These are phyloP conservation scores for Raja brachyura DNA, from an alignment of 2,113 vertebrate genomes.

Conservation along the genomic window DNA sequence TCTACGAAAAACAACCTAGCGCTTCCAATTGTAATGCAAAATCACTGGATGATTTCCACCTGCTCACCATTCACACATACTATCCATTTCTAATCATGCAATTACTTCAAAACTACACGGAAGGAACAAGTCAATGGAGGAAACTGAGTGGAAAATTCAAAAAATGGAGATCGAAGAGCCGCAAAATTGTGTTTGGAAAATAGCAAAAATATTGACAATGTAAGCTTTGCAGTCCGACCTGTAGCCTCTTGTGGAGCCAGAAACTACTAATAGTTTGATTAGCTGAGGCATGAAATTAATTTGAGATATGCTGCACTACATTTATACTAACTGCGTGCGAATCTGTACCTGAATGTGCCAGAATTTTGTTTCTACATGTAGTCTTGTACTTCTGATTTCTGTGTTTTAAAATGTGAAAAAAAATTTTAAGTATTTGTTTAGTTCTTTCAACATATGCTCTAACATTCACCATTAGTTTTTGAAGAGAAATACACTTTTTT, in stretches of 20 bases:
- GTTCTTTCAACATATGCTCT: conserved; percentile 68
- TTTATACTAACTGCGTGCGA: conserved; percentile 49
- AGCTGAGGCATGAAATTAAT: conserved; percentile 41
- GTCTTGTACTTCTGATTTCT: conserved; percentile 70
- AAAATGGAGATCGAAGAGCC: not conserved
- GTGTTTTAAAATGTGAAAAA: conserved; percentile 74
- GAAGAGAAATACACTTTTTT: conserved; percentile 72
- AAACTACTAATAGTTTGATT: not conserved
- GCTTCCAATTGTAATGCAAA: not conserved
- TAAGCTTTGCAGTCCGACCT: not conserved
- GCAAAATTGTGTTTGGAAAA: not conserved
- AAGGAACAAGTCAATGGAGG: not conserved
- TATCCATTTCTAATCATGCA: not conserved
- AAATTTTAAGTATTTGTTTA: conserved; percentile 71
- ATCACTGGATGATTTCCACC: not conserved
- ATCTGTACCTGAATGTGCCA: conserved; percentile 53
- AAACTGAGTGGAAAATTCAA: not conserved
- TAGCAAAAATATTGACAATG: not conserved
- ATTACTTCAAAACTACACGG: not conserved
- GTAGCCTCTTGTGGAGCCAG: not conserved
- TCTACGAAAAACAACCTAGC: not conserved
- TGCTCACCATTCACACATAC: not conserved
- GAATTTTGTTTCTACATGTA: conserved; percentile 49
- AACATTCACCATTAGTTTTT: conserved; percentile 95
- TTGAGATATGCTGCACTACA: conserved; percentile 49